Evolutionary conservation across 2,113 vertebrate species (phyloP).

Genomic region (Tyto alba): DNA sequence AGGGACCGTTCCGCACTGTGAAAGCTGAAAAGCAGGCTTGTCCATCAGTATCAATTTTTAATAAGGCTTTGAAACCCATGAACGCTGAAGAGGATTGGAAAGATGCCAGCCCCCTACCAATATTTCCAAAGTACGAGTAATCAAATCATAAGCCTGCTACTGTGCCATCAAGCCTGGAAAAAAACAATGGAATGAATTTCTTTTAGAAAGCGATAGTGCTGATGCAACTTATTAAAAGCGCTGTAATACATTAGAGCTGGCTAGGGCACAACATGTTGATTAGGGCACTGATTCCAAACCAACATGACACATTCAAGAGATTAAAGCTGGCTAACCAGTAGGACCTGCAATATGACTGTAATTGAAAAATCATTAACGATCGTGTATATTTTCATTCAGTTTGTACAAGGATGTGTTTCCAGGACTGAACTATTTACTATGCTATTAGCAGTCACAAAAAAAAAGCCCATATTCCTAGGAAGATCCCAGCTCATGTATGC

Average conservation of each 20-base stretch:
- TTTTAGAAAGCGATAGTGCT: neutral
- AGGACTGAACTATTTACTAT: neutral
- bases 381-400: neutral
- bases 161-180: neutral
- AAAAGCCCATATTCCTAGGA: neutral
- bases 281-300: neutral
- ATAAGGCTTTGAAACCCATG: neutral
- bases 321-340: neutral
- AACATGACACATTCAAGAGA: neutral
- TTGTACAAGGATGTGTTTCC: neutral
- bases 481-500: neutral
- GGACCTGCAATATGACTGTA: neutral
- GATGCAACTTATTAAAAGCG: neutral
- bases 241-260: neutral
- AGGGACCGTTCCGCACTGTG: neutral
- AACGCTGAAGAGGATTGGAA: neutral
- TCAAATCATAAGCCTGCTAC: neutral
- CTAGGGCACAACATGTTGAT: neutral
- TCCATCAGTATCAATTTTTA: conserved; percentile 21
- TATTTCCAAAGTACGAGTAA: neutral
- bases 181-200: neutral
- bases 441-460: neutral
- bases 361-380: neutral
- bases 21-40: neutral
- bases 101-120: neutral